Percentiles rank a stretch among this genome's conserved stretches.
phyloP scores from a whole-genome alignment of 1,140 invertebrate species.

The Drosophila kikkawai region DNA sequence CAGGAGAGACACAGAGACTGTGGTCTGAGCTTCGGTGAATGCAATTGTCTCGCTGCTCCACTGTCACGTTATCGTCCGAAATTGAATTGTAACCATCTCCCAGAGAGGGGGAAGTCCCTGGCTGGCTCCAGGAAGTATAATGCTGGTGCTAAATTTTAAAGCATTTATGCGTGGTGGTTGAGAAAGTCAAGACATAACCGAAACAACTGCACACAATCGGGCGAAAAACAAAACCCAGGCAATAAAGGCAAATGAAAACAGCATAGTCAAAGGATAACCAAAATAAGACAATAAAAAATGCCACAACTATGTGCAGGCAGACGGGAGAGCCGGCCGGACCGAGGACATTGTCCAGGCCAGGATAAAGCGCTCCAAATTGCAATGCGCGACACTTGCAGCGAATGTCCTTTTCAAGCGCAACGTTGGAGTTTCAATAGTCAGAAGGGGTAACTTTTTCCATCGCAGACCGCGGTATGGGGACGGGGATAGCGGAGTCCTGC shows the following conservation, averaged over 20 bases:
- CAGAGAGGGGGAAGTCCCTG: background rate
- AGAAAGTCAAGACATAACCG: conserved; percentile 29
- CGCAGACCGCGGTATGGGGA: background rate
- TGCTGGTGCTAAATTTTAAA: conserved; percentile 59
- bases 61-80: conserved; percentile 44
- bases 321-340: background rate
- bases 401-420: conserved; percentile 67
- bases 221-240: conserved; percentile 54
- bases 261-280: conserved; percentile 73
- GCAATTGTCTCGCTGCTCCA: conserved; percentile 56
- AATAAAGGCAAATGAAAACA: conserved; percentile 66
- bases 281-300: conserved; percentile 70
- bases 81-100: conserved; percentile 65
- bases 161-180: conserved; percentile 36
- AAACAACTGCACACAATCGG: conserved; percentile 68
- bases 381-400: conserved; percentile 73
- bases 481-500: background rate
- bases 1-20: conserved; percentile 18
- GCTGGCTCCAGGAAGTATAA: conserved; percentile 16
- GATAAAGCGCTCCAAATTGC: conserved; percentile 65
- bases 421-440: conserved; percentile 28
- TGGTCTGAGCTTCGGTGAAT: conserved; percentile 21
- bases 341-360: conserved; percentile 48
- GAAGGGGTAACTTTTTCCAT: conserved; percentile 18
- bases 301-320: conserved; percentile 46